These are phyloP conservation scores for Anticlea derivata DNA, from an alignment of 2,888 invertebrate genomes.

Conservation along the genomic window DNA sequence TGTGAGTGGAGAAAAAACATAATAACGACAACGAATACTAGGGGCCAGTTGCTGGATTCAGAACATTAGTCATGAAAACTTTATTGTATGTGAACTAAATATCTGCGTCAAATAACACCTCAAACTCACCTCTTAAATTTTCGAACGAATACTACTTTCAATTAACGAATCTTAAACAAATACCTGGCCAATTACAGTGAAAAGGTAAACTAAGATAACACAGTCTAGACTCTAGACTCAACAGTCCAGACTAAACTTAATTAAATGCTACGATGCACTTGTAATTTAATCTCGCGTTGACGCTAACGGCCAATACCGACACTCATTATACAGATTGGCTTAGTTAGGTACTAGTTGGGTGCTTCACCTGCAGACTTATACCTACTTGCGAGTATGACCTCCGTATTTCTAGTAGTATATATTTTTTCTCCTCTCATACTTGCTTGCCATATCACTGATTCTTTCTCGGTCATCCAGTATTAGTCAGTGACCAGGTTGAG, in stretches of 20 bases:
- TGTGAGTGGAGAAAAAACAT: too few relatives aligned
- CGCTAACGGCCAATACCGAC: constrained; percentile 19
- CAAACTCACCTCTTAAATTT: not conserved
- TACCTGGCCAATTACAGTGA: constrained; percentile 2
- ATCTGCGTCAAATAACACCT: too few relatives aligned
- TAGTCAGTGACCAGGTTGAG: too few relatives aligned
- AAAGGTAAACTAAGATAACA: constrained; percentile 11
- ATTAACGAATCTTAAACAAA: not conserved
- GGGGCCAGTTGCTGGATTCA: too few relatives aligned
- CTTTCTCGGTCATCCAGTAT: too few relatives aligned
- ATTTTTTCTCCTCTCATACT: too few relatives aligned
- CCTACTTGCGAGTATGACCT: too few relatives aligned
- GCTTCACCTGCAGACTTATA: not conserved
- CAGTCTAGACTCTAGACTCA: constrained; percentile 9
- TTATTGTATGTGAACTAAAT: too few relatives aligned
- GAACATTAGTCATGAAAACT: too few relatives aligned
- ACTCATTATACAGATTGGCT: constrained; percentile 18
- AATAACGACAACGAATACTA: too few relatives aligned
- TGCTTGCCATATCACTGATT: too few relatives aligned
- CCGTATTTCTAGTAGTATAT: too few relatives aligned
- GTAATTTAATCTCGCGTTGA: constrained; percentile 22
- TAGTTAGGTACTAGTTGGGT: constrained; percentile 7
- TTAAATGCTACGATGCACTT: constrained; percentile 26
- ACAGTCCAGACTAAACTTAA: constrained; percentile 17
- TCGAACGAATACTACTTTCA: not conserved